These are phyloP conservation scores for Aproaerema taeniolella DNA, from an alignment of 2,888 invertebrate genomes.

Conservation along the genomic window DNA sequence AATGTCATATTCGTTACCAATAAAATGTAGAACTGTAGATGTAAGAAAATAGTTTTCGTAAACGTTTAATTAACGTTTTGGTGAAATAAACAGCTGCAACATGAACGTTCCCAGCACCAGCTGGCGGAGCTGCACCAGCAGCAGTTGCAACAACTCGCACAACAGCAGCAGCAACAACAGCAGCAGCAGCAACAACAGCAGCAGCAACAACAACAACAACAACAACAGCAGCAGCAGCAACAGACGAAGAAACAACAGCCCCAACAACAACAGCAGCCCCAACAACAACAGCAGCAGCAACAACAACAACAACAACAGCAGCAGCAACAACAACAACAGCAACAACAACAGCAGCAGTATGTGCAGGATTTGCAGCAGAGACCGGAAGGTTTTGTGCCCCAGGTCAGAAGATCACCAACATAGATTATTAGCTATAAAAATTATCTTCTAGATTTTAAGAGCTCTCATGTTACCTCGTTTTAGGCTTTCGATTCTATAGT, in stretches of 20 bases:
- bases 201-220: slow-evolving; percentile 41
- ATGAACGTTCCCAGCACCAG: slow-evolving; percentile 24
- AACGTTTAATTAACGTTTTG: too few relatives aligned
- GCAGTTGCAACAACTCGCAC: slow-evolving; percentile 41
- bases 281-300: slow-evolving; percentile 40
- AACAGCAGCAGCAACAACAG: slow-evolving; percentile 46
- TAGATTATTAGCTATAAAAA: too few relatives aligned
- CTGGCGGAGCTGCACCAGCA: slow-evolving; percentile 48
- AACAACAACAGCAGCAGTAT: slow-evolving; percentile 44
- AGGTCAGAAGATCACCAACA: too few relatives aligned
- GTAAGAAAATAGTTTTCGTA: too few relatives aligned
- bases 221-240: slow-evolving; percentile 49
- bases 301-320: slow-evolving; percentile 50
- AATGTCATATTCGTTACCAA: too few relatives aligned
- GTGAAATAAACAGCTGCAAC: slow-evolving; percentile 9
- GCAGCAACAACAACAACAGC: slow-evolving; percentile 41
- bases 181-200: slow-evolving; percentile 47
- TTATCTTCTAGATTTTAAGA: too few relatives aligned
- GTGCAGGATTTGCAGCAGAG: slow-evolving; percentile 48
- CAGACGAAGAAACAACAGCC: slow-evolving; percentile 43
- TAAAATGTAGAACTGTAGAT: too few relatives aligned
- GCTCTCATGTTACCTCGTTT: too few relatives aligned
- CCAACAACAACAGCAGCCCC: slow-evolving; percentile 41
- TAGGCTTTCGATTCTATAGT: too few relatives aligned
- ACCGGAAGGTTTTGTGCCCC: slow-evolving; percentile 44